Evolutionary conservation across 2,797 vertebrate genomes (phyloP), one percentile per base, ranked within the genome.

Genomic region (Chaenodraco wilsoni): DNA sequence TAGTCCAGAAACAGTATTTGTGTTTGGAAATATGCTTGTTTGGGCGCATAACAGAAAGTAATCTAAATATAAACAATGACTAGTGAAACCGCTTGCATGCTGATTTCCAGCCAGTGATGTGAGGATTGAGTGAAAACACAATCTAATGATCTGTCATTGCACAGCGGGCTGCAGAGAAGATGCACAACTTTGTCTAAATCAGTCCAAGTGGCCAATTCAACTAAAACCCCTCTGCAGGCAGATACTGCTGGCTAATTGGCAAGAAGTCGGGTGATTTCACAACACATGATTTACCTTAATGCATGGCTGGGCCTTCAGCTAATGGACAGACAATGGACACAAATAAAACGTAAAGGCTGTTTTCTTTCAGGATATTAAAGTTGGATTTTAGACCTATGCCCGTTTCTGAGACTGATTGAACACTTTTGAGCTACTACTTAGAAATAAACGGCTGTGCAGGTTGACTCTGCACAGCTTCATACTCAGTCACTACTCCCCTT

Each of bases 271-370:
- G n/a, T 46, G 54, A 70, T 70, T 65, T 37, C 21, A 50, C 43
- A 57, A 69, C 66, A 65, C 49, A 60, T 41, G 54, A 76, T 59
- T 76, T 37, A 69, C 46, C 64, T 70, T 51, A 41, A 45, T 54
- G 67, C 74, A 46, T 31, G 54, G 31, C 3, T 65, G 49, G 31
- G 57, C 49, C 50, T 27, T 33, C 12, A 52, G 44, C 58, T 69
- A 57, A 69, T 52, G 45, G 46, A 64, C 15, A 27, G 21, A 16
- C 15, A 45, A 63, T 16, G 40, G 51, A 51, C 46, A 43, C 49
- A 43, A 37, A 37, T 37, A 6, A 37, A 37, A 37, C 33, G 2
- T 37, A 37, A 37, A 37, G 33, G 33, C 33, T 37, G 33, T 37
- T 37, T 37, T 37, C 6, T 37, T 37, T 37, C 33, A 37, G 33